Evolutionary conservation across 64 coral and sea anemone genomes (phyloP).

Genomic region (Orbicella faveolata): DNA sequence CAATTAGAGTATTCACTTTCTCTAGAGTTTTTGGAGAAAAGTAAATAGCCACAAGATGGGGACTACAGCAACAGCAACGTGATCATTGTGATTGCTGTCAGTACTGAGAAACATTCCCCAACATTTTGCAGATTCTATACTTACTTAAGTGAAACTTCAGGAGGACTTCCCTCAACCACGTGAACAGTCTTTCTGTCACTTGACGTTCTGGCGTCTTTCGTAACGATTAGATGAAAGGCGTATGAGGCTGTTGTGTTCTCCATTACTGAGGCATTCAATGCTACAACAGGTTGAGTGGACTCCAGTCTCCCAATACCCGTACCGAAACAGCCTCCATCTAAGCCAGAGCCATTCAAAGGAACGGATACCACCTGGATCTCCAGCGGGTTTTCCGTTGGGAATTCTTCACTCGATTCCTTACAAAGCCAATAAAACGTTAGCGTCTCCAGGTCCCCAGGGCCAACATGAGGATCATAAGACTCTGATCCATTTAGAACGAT

Average conservation of each 20-base stretch:
- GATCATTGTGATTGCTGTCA: neutral
- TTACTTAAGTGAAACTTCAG: conserved; percentile 15
- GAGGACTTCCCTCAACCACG: conserved; percentile 15
- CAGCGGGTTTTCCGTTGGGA: neutral
- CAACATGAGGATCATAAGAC: conserved; percentile 25
- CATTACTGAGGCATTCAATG: neutral
- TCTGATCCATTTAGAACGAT: conserved; percentile 6
- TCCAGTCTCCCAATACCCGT: conserved; percentile 22
- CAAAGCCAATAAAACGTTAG: conserved; percentile 17
- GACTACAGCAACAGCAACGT: too few relatives aligned
- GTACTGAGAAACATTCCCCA: neutral
- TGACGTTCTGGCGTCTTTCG: neutral
- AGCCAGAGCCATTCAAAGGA: neutral
- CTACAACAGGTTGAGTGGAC: neutral
- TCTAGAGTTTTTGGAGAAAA: too few relatives aligned
- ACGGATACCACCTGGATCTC: neutral
- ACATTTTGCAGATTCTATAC: neutral
- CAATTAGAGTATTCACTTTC: too few relatives aligned
- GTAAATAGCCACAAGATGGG: too few relatives aligned
- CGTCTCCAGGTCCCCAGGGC: neutral
- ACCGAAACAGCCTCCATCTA: conserved; percentile 18
- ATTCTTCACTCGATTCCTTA: neutral
- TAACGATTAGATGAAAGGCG: conserved; percentile 1
- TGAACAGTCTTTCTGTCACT: neutral
- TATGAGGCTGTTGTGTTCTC: neutral